Conservation (phyloP, 2,113 vertebrate genomes). For the Eclectus roratus region DNA sequence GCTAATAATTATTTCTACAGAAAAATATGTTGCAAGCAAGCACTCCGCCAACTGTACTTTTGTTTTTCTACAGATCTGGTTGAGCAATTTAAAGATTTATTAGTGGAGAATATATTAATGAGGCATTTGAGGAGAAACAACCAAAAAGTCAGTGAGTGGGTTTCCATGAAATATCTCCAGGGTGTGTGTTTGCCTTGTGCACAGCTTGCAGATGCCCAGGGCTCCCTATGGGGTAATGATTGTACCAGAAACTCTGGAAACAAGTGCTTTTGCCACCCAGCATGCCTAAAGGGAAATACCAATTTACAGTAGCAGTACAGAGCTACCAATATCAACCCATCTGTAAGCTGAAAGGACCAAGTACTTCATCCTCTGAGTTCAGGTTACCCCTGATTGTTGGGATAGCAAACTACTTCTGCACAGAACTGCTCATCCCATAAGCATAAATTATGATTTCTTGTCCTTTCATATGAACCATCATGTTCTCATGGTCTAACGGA, state of each 20-base stretch:
- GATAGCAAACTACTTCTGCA: background rate
- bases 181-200: background rate
- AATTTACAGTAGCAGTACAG: background rate
- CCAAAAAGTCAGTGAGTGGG: background rate
- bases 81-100: constrained; percentile 27
- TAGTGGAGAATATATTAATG: background rate
- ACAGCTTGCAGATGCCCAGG: background rate
- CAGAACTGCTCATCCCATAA: background rate
- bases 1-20: constrained; percentile 16
- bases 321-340: background rate
- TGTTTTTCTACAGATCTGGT: background rate
- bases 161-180: background rate
- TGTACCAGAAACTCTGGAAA: background rate
- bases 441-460: background rate
- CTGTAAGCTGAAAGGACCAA: background rate
- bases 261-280: background rate
- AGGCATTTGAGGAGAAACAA: constrained; percentile 19
- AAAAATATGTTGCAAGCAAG: constrained; percentile 9
- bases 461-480: background rate
- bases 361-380: background rate
- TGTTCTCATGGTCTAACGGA: background rate
- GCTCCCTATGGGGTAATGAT: background rate
- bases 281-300: background rate
- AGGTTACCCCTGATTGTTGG: background rate
- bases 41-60: background rate